Percentiles rank a stretch among this genome's conserved stretches.
Evolutionary conservation across 2,888 invertebrate species (phyloP).

Genomic region (Pristionchus arcanus): DNA sequence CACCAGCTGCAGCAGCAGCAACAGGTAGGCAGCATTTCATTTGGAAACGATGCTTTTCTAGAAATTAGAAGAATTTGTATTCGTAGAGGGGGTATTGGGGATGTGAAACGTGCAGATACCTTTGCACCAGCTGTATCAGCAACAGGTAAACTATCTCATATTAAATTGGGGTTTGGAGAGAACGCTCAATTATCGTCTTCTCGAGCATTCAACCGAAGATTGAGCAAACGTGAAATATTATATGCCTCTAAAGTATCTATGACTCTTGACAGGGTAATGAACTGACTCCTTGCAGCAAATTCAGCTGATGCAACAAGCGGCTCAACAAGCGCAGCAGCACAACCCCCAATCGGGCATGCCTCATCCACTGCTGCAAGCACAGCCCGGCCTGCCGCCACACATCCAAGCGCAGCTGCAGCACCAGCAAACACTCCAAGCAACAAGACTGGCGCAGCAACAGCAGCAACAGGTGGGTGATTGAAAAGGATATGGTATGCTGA

Average conservation of each 20-base stretch:
- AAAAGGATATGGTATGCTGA: too few relatives aligned
- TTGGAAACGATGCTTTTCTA: too few relatives aligned
- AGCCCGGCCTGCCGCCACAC: conserved; percentile 45
- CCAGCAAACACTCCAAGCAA: neutral
- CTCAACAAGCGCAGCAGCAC: conserved; percentile 21
- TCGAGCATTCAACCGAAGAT: too few relatives aligned
- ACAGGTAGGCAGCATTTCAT: neutral
- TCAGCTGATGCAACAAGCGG: conserved; percentile 53
- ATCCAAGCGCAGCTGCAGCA: conserved; percentile 16
- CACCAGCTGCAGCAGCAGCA: conserved; percentile 27
- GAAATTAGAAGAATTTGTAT: too few relatives aligned
- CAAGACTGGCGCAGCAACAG: conserved; percentile 48
- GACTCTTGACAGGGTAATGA: too few relatives aligned
- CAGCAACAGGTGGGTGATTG: conserved; percentile 52
- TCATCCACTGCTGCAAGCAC: conserved; percentile 42
- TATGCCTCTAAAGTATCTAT: too few relatives aligned
- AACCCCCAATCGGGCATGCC: conserved; percentile 35
- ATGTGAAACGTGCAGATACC: too few relatives aligned
- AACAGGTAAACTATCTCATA: too few relatives aligned
- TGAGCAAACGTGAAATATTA: neutral
- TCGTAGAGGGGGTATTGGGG: too few relatives aligned
- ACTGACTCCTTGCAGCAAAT: conserved; percentile 47
- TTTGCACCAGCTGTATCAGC: too few relatives aligned
- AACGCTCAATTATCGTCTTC: too few relatives aligned
- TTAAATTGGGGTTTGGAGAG: too few relatives aligned